Evolutionary conservation across 30 jellyfish, hydroid and myxozoan genomes (phyloP), one percentile per base, ranked within the genome.

Genomic region (Aurelia aurita): DNA sequence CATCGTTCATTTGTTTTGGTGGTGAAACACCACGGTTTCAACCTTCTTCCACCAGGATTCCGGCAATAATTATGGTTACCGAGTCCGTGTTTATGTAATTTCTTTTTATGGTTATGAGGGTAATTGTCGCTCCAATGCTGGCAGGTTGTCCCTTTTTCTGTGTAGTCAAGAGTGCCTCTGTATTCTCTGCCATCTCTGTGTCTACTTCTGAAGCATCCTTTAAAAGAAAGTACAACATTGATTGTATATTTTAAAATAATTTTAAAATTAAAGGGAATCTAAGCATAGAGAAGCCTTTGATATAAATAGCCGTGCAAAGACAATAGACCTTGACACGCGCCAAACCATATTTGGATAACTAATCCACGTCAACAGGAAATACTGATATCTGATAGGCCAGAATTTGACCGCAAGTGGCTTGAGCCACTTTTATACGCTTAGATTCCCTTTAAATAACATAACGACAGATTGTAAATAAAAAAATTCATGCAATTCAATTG

Each of bases 21-120:
- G 32, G 98, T 93, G 81, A 59, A 93, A 58, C 98, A 93, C 98
- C 98, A 93, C 5, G 98, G 98, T 80, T 97, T 86, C 70, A 71
- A 80, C 65, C 89, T 75, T 27, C 92, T 69, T 12, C 98, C 98
- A 20, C 96, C 97, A 20, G 98, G 98, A 68, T 94, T 88, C 7
- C 97, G 96, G 74, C 99, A 88, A 27, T 71, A 67, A 68, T 94
- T 88, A 55, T 94, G 97, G 21, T 49, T 63, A 60, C 97, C 97
- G 16, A 88, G 87, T 1, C 97, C 97, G n/a, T 49, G 86, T 51
- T 94, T 83, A 6, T 61, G 79, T 44, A 83, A 63, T 79, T 89
- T 76, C 67, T 94, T 87, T n/a, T 73, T 53, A 76, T 94, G 97
- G 28, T 60, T 66, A 58, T 94, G 97, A 58, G 97, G 99, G 58